These are phyloP conservation scores for Aythya fuligula DNA, from an alignment of 2,797 vertebrate genomes.

Conservation along the genomic window DNA sequence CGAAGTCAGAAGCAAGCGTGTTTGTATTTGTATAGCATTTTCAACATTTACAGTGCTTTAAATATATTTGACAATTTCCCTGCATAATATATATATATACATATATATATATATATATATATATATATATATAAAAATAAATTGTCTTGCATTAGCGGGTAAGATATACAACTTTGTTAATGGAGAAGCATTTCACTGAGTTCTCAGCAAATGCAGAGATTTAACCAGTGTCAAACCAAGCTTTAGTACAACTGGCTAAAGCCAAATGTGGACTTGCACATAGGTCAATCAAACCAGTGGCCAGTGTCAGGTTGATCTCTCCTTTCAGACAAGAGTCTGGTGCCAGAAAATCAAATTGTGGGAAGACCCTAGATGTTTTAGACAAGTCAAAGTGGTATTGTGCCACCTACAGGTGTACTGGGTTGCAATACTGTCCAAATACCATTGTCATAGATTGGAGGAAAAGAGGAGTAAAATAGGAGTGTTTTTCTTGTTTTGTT, in stretches of 20 bases:
- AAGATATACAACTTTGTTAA: neutral
- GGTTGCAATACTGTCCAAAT: neutral
- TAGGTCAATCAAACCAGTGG: neutral
- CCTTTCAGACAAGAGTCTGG: neutral
- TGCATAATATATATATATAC: too few species aligned
- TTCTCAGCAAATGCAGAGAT: neutral
- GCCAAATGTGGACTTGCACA: neutral
- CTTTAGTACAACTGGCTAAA: neutral
- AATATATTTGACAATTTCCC: neutral
- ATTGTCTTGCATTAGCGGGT: neutral
- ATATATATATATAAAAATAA: too few species aligned
- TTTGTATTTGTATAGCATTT: neutral
- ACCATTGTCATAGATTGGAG: neutral
- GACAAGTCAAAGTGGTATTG: neutral
- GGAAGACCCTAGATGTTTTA: neutral
- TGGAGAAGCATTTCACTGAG: neutral
- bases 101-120: too few species aligned
- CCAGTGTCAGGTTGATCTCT: neutral
- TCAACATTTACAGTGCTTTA: neutral
- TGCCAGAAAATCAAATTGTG: neutral
- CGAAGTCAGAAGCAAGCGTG: neutral
- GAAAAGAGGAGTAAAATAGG: neutral
- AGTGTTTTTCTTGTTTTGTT: neutral
- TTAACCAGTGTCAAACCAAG: neutral
- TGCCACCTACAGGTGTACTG: neutral